Evolutionary conservation across 2,888 invertebrate species (phyloP).

Genomic region (Drosophila tripunctata): DNA sequence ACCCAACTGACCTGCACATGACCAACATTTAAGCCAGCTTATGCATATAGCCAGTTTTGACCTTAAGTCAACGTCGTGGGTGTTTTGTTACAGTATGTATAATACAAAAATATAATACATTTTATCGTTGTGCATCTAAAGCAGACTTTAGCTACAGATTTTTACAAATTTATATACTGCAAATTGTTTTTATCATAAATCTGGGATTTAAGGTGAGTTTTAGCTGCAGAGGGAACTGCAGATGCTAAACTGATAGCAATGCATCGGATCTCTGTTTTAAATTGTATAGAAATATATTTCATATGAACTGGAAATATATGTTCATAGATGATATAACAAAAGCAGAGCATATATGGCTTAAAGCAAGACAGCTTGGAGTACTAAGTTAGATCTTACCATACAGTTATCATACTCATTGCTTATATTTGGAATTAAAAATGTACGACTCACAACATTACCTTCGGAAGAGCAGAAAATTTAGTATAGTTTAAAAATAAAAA

Average conservation of each 20-base stretch:
- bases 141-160: constrained; percentile 30
- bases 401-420: too few species aligned
- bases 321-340: too few species aligned
- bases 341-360: too few species aligned
- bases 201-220: not conserved
- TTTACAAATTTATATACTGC: constrained; percentile 32
- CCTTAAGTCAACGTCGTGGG: constrained; percentile 28
- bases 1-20: constrained; percentile 50
- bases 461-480: too few species aligned
- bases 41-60: not conserved
- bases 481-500: too few species aligned
- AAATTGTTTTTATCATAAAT: constrained; percentile 16
- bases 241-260: not conserved
- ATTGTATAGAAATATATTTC: too few species aligned
- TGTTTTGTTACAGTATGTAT: constrained; percentile 30
- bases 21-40: constrained; percentile 35
- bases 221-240: constrained; percentile 1
- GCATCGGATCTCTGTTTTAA: too few species aligned
- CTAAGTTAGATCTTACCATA: too few species aligned
- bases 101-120: constrained; percentile 4
- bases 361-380: too few species aligned
- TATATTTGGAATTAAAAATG: too few species aligned
- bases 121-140: constrained; percentile 19
- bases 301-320: too few species aligned
- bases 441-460: too few species aligned